Conservation (phyloP, 2,113 vertebrate species). For the Myotis brandtii region DNA sequence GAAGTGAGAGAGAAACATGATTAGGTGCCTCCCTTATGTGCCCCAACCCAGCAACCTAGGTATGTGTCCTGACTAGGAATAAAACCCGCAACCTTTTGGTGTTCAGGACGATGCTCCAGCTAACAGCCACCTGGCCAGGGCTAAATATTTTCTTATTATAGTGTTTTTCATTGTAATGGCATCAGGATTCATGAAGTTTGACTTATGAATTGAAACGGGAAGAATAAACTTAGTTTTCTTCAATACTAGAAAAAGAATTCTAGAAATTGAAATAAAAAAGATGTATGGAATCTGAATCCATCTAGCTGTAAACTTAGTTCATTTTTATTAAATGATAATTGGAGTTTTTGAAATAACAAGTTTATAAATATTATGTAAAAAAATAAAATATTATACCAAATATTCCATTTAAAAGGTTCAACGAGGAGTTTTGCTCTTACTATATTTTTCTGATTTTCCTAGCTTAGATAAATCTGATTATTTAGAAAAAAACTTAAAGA, state of each 20-base stretch:
- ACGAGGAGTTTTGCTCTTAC: neutral
- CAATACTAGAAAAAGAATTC: conserved; percentile 44
- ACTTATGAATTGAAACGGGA: conserved; percentile 32
- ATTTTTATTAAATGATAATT: conserved; percentile 35
- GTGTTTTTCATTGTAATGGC: neutral
- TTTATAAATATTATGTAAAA: neutral
- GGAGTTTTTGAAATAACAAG: neutral
- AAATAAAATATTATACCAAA: neutral
- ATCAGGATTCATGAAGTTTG: conserved; percentile 7
- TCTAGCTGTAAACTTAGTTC: neutral
- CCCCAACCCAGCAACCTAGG: too few relatives aligned
- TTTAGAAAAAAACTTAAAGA: conserved; percentile 6
- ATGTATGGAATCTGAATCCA: neutral
- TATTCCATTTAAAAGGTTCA: neutral
- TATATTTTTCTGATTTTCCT: neutral
- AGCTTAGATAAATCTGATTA: conserved; percentile 16
- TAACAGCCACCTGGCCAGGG: too few relatives aligned
- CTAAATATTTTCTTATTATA: neutral
- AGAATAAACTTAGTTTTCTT: conserved; percentile 19
- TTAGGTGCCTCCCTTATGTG: too few relatives aligned
- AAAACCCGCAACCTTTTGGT: too few relatives aligned
- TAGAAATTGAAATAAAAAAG: conserved; percentile 40
- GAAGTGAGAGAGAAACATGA: too few relatives aligned
- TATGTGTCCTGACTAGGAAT: too few relatives aligned
- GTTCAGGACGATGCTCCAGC: too few relatives aligned